A percentile compares a stretch with the other conserved stretches of the same genome.
Conservation (phyloP, 1,140 invertebrate genomes). For the Chlorops oryzae region DNA sequence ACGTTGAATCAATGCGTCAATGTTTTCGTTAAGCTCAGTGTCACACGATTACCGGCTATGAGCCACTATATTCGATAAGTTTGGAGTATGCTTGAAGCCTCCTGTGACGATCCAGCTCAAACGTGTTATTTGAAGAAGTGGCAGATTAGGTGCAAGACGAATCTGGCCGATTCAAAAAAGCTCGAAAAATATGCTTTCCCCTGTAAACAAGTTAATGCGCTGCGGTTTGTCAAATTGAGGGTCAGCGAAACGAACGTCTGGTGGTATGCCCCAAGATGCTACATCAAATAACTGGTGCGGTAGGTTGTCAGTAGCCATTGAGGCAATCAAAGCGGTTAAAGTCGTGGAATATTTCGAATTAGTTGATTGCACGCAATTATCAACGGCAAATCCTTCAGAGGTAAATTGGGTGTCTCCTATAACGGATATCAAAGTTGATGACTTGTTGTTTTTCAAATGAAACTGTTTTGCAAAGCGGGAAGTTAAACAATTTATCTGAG, state of each 20-base stretch:
- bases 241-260: too few species aligned
- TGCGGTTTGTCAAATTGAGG: background rate
- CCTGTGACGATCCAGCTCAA: conserved; percentile 10
- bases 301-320: background rate
- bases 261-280: too few species aligned
- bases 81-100: background rate
- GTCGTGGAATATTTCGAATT: conserved; percentile 14
- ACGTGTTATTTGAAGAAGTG: conserved; percentile 8
- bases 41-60: background rate
- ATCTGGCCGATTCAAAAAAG: too few species aligned
- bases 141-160: too few species aligned
- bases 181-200: background rate
- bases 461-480: background rate
- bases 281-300: too few species aligned
- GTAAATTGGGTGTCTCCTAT: conserved; percentile 1
- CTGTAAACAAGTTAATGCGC: background rate
- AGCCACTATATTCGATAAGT: background rate
- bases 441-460: conserved; percentile 1
- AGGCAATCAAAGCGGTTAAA: background rate
- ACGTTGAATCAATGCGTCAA: too few species aligned
- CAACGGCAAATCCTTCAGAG: background rate
- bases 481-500: conserved; percentile 9
- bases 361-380: background rate
- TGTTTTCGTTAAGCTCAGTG: too few species aligned
- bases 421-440: background rate